These are phyloP conservation scores for Sapajus apella DNA, from an alignment of 2,113 vertebrate species.

Conservation along the genomic window DNA sequence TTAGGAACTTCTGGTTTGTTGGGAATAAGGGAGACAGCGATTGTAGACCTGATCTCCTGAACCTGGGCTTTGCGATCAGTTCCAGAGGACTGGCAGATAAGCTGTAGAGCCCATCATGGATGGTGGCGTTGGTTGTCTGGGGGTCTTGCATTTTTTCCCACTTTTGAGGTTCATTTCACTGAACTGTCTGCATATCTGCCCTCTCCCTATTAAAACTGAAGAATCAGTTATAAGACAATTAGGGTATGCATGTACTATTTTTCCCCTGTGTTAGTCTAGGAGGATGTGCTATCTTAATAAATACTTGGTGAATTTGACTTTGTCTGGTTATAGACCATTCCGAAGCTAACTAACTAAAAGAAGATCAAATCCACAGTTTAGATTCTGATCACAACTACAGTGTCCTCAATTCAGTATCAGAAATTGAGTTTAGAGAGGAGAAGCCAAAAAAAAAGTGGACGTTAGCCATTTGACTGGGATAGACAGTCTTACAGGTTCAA, in stretches of 20 bases:
- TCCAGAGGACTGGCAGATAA: fast-evolving
- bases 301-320: neutral
- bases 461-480: neutral
- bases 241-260: neutral
- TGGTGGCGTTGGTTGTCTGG: neutral
- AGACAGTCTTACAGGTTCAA: neutral
- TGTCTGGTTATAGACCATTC: neutral
- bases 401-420: neutral
- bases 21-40: neutral
- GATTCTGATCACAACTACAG: neutral
- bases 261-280: neutral
- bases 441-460: neutral
- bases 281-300: neutral
- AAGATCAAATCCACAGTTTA: neutral
- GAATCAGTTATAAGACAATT: neutral
- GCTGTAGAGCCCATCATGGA: neutral
- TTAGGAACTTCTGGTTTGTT: neutral
- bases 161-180: neutral
- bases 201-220: neutral
- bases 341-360: neutral
- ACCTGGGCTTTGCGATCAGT: neutral
- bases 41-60: neutral
- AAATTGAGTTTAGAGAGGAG: neutral
- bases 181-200: fast-evolving
- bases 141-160: neutral